Base-by-base conservation (phyloP, 2,888 invertebrate genomes). In the Dicycla oo region DNA sequence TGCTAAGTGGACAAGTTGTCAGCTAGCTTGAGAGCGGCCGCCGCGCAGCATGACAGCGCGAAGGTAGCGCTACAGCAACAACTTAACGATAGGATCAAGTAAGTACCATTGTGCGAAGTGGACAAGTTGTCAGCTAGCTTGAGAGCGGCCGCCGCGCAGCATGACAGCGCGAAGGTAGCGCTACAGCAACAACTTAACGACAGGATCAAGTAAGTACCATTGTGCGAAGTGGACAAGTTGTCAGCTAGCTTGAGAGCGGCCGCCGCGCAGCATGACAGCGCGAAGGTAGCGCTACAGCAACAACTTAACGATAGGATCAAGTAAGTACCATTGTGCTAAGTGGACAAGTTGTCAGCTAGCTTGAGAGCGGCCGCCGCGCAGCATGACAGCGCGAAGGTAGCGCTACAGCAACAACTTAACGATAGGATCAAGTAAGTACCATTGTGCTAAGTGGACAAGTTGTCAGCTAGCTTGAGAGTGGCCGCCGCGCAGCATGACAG, bases 1-100 rank as follows among this genome's bases (percentile, higher is more conserved):
- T n/a, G n/a, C n/a, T n/a, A 99, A 88, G 97, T 98, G 3, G 98
- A 98, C 80, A 99, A 99, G 93, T 97, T 98, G 87, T 93, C 98
- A 40, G 96, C 96, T 15, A 94, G 88, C 58, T 88, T 97, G 47
- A 91, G 96, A 75, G 96, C 95, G 3, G 90, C 93, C 10, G 89
- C 95, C 0, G 94, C 94, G 1, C 94, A 94, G 68, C 95, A 95
- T 34, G 96, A 96, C 78, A 95, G 91, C 74, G 93, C 94, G 5
- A 95, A 95, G 80, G 74, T 89, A 40, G 91, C 94, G 71, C 80
- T 96, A 56, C 95, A 96, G 69, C 95, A 95, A 85, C 94, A 96
- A 85, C 91, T 96, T 0, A 94, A 93, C 73, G 95, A 96, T 78
- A 92, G 92, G 80, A 90, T 93, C 78, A 96, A 95, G 95, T 96